phyloP scores from a whole-genome alignment of 2,888 invertebrate species.

The Rotaria sp. region DNA sequence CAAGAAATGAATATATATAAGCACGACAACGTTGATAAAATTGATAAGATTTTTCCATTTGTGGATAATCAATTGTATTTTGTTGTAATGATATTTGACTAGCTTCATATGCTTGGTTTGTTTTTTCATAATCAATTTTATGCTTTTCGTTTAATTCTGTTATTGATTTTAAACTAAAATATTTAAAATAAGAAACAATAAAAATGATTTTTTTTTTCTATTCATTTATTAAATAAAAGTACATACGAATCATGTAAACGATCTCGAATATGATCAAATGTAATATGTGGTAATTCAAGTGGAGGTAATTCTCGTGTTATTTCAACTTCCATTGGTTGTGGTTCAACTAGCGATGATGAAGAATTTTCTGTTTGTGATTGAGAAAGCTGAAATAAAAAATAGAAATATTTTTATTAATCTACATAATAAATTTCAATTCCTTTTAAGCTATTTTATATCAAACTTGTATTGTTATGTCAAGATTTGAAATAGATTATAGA shows the following conservation, averaged over 20 bases:
- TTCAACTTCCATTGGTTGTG: conserved; percentile 14
- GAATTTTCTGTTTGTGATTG: not conserved
- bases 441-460: too few relatives aligned
- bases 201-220: not conserved
- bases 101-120: conserved; percentile 56
- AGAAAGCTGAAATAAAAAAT: not conserved
- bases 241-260: not conserved
- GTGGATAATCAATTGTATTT: conserved; percentile 61
- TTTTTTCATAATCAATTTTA: conserved; percentile 58
- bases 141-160: conserved; percentile 62
- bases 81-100: conserved; percentile 58
- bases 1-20: conserved; percentile 88
- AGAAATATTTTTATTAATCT: not conserved
- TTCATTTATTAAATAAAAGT: not conserved
- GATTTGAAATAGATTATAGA: too few relatives aligned
- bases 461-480: too few relatives aligned
- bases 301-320: conserved; percentile 15
- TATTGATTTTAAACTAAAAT: conserved; percentile 60
- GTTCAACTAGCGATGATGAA: not conserved
- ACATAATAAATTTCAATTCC: too few relatives aligned
- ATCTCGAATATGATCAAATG: not conserved
- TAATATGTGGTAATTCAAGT: not conserved
- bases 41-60: conserved; percentile 73
- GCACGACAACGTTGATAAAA: conserved; percentile 91
- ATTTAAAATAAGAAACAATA: not conserved